Evolutionary conservation across 2,113 vertebrate species (phyloP).

Genomic region (Arenaria interpres): DNA sequence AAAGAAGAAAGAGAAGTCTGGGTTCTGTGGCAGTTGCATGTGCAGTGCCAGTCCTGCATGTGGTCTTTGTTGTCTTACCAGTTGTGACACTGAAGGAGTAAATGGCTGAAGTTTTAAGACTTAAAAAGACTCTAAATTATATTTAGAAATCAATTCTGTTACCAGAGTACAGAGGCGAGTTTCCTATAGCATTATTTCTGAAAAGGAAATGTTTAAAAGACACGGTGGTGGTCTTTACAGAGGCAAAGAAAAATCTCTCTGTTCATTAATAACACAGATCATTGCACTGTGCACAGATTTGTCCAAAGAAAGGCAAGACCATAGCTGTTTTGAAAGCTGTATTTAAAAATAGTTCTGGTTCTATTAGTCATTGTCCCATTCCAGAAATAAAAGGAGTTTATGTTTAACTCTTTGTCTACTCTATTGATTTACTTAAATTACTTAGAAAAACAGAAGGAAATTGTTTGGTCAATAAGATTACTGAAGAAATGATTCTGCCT

Average conservation of each 20-base stretch:
- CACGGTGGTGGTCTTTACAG: background rate
- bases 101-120: background rate
- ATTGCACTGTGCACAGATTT: slow-evolving; percentile 23
- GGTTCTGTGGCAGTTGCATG: background rate
- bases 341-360: slow-evolving; percentile 61
- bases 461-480: background rate
- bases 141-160: slow-evolving; percentile 8
- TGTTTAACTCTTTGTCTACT: slow-evolving; percentile 43
- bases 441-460: background rate
- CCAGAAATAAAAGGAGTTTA: slow-evolving; percentile 45
- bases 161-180: fast-evolving
- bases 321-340: slow-evolving; percentile 47
- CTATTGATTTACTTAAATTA: background rate
- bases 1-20: background rate
- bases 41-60: background rate
- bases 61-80: background rate
- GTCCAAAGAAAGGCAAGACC: slow-evolving; percentile 66
- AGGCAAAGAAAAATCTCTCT: background rate
- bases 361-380: slow-evolving; percentile 58
- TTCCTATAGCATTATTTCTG: slow-evolving; percentile 30
- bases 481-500: background rate
- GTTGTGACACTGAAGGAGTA: background rate
- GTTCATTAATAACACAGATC: slow-evolving; percentile 34
- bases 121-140: background rate
- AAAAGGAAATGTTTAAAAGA: slow-evolving; percentile 27